Percentiles rank a stretch among this genome's conserved stretches.
Evolutionary conservation across 2,113 vertebrate genomes (phyloP).

Genomic region (Rhipidura dahli): DNA sequence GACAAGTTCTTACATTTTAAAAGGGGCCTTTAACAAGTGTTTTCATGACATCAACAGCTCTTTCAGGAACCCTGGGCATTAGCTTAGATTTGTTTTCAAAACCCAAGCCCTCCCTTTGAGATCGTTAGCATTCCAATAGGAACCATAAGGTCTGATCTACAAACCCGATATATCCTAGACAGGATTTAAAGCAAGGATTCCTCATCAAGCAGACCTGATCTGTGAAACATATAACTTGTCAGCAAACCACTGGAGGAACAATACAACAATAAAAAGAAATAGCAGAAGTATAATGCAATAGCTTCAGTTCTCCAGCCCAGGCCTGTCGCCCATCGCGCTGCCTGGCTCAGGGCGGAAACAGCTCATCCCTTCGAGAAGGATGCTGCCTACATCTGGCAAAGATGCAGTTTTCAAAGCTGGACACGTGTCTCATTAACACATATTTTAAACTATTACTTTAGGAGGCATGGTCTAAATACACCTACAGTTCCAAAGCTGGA

Average conservation of each 20-base stretch:
- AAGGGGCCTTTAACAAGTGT: background rate
- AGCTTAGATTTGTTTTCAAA: slow-evolving; percentile 23
- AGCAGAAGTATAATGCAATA: background rate
- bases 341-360: background rate
- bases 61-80: background rate
- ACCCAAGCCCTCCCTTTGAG: slow-evolving; percentile 14
- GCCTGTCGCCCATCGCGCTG: accelerated
- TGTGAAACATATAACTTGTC: background rate
- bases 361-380: background rate
- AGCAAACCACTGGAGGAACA: background rate
- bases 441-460: background rate
- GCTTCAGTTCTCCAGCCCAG: background rate
- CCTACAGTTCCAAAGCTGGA: background rate
- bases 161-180: background rate
- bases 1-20: background rate
- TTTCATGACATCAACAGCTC: slow-evolving; percentile 1
- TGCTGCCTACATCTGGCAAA: background rate
- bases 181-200: background rate
- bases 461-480: background rate
- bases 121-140: background rate
- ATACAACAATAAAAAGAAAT: background rate
- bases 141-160: background rate
- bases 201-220: slow-evolving; percentile 4
- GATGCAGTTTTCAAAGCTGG: background rate
- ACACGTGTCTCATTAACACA: background rate